phyloP scores from a whole-genome alignment of 2,797 vertebrate species.

The Mionectes olivaceus region DNA sequence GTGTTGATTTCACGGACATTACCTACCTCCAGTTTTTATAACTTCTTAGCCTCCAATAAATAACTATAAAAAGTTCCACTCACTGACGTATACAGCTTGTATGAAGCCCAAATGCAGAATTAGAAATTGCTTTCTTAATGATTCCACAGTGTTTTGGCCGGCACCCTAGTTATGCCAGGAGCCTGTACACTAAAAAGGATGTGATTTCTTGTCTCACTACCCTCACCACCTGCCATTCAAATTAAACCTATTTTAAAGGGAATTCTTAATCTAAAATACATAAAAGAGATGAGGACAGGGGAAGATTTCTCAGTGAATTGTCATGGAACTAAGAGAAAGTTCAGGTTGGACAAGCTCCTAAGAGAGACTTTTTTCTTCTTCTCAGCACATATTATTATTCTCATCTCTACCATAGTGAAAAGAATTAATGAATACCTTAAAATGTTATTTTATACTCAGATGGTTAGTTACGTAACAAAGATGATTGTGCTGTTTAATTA shows the following conservation, averaged over 20 bases:
- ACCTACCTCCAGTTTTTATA: neutral
- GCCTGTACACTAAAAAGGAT: neutral
- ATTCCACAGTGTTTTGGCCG: neutral
- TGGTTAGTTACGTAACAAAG: neutral
- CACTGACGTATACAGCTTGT: neutral
- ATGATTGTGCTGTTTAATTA: neutral
- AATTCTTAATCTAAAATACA: neutral
- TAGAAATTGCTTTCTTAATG: neutral
- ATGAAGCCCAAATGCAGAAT: neutral
- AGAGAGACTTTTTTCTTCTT: neutral
- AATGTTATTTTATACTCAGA: neutral
- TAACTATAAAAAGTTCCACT: neutral
- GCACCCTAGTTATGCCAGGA: neutral
- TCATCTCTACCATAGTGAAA: conserved; percentile 15
- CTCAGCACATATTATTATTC: neutral
- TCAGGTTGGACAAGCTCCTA: neutral
- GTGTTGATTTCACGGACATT: neutral
- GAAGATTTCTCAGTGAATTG: neutral
- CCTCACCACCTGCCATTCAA: neutral
- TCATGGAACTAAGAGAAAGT: neutral
- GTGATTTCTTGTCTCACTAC: neutral
- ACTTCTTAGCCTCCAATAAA: neutral
- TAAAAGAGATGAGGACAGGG: neutral
- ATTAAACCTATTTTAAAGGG: neutral
- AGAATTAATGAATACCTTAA: neutral